A percentile compares a stretch with the other conserved stretches of the same genome.
phyloP scores from a whole-genome alignment of 2,113 vertebrate species.

The Ciconia boyciana region DNA sequence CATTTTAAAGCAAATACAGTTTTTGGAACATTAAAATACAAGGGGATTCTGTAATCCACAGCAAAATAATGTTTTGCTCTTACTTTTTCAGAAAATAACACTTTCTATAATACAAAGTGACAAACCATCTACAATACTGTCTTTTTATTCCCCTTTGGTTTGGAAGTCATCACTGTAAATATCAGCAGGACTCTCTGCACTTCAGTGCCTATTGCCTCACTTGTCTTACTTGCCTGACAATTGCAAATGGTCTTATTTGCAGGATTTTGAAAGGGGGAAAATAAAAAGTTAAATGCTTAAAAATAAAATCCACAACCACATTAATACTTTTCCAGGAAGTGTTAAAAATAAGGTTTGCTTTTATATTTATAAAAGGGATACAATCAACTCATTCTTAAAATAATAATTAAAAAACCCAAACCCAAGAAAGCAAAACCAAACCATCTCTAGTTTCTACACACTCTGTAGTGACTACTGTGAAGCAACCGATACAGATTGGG shows the following conservation, averaged over 20 bases:
- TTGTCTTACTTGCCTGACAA: constrained; percentile 70
- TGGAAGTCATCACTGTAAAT: constrained; percentile 71
- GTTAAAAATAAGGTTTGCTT: constrained; percentile 73
- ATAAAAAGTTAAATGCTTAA: constrained; percentile 59
- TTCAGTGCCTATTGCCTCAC: constrained; percentile 72
- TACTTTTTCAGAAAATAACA: constrained; percentile 70
- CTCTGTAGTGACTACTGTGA: constrained; percentile 71
- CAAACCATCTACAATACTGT: constrained; percentile 71
- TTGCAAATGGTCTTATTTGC: constrained; percentile 70
- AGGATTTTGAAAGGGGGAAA: constrained; percentile 57
- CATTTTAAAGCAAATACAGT: constrained; percentile 68
- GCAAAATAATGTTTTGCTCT: constrained; percentile 66
- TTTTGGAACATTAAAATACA: constrained; percentile 71
- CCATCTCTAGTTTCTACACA: constrained; percentile 70
- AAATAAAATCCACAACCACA: constrained; percentile 71
- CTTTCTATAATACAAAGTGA: constrained; percentile 74
- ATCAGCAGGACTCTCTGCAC: constrained; percentile 66
- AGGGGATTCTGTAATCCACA: constrained; percentile 64
- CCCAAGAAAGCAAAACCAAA: constrained; percentile 25
- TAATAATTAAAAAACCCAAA: constrained; percentile 39
- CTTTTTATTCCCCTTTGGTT: constrained; percentile 77
- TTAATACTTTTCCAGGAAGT: constrained; percentile 68
- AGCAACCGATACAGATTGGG: constrained; percentile 70
- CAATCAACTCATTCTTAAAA: constrained; percentile 72
- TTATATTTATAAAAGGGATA: constrained; percentile 74